phyloP scores from a whole-genome alignment of 30 jellyfish, hydroid and myxozoan species.

The Aurelia coerulea region DNA sequence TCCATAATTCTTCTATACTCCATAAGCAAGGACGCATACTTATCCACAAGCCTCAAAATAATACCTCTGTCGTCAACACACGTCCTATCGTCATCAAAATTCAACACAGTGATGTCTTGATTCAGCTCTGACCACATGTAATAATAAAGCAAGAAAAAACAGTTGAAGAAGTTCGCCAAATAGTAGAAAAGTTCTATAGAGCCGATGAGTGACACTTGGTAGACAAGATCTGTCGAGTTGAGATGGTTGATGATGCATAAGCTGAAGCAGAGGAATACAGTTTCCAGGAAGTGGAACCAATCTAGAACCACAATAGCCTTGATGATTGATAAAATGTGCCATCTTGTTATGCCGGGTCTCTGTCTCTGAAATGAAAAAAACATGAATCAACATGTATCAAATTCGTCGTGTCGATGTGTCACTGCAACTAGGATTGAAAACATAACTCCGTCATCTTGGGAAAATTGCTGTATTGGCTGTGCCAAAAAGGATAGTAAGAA shows the following conservation, averaged over 20 bases:
- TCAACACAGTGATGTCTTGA: constrained; percentile 60
- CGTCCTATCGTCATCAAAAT: constrained; percentile 46
- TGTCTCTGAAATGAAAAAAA: constrained; percentile 61
- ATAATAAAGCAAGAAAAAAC: constrained; percentile 81
- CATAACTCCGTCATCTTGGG: too few relatives aligned
- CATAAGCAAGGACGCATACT: constrained; percentile 72
- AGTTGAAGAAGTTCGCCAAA: constrained; percentile 72
- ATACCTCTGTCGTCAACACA: constrained; percentile 39
- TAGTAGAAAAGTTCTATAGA: constrained; percentile 84
- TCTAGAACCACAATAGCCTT: constrained; percentile 87
- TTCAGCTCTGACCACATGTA: constrained; percentile 87
- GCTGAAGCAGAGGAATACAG: constrained; percentile 83
- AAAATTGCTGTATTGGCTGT: background rate
- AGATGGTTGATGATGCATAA: constrained; percentile 84
- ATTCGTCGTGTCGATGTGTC: background rate
- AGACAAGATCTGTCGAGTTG: constrained; percentile 89
- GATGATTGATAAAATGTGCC: constrained; percentile 86
- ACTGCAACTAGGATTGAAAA: background rate
- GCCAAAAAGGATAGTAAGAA: too few relatives aligned
- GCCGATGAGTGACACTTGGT: constrained; percentile 92
- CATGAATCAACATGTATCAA: background rate
- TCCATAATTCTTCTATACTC: constrained; percentile 75
- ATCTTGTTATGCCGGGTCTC: constrained; percentile 76
- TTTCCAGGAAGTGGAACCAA: constrained; percentile 96
- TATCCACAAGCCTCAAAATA: constrained; percentile 54